Evolutionary conservation across 2,888 invertebrate species (phyloP).

Genomic region (Dynastes grantii): DNA sequence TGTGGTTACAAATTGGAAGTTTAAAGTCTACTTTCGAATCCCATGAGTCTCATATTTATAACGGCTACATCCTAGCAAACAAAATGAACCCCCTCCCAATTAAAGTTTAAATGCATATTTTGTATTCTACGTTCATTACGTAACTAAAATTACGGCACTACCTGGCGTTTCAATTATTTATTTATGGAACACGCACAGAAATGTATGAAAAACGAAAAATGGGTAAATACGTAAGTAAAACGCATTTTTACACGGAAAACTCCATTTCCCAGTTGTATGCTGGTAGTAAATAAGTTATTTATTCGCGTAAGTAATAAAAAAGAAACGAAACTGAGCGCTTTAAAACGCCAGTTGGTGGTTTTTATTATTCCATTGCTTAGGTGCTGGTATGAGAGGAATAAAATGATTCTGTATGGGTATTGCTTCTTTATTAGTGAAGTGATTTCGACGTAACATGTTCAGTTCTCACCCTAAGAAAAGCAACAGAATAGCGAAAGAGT

Average conservation of each 20-base stretch:
- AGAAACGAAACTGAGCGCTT: slow-evolving; percentile 5
- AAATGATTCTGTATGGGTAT: neutral
- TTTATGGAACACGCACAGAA: no score
- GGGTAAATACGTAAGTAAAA: neutral
- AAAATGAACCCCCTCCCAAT: no score
- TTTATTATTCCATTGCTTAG: neutral
- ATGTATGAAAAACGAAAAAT: no score
- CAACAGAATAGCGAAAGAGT: no score
- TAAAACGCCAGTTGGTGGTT: slow-evolving; percentile 7
- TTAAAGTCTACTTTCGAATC: neutral
- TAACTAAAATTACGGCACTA: no score
- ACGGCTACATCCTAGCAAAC: neutral
- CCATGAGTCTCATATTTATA: neutral
- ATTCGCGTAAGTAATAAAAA: slow-evolving; percentile 2
- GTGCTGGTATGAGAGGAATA: neutral
- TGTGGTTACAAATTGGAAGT: slow-evolving; percentile 12
- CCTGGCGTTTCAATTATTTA: no score
- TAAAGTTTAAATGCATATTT: no score
- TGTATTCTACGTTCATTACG: no score
- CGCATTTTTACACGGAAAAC: slow-evolving; percentile 1
- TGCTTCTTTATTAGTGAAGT: no score
- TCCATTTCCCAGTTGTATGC: neutral
- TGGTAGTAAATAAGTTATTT: slow-evolving; percentile 15
- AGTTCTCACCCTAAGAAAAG: no score
- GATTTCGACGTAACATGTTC: no score